These are phyloP conservation scores for Chaitophorus viminalis DNA, from an alignment of 2,888 invertebrate species.

Conservation along the genomic window DNA sequence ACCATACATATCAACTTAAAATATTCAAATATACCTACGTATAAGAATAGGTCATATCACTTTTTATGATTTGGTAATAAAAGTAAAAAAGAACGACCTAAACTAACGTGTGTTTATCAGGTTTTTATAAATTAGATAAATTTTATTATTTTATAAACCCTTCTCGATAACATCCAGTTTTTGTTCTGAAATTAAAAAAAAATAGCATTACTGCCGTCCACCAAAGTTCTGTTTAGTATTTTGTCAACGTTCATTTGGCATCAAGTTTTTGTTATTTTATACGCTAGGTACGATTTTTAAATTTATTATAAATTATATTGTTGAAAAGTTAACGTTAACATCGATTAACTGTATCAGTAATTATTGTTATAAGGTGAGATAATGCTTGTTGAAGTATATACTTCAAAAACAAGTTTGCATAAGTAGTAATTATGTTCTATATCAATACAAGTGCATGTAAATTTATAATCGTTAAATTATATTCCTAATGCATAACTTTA, in stretches of 20 bases:
- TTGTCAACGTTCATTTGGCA: background rate
- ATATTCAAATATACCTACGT: background rate
- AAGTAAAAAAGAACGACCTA: background rate
- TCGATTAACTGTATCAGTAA: background rate
- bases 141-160: background rate
- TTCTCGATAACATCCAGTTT: slow-evolving; percentile 13
- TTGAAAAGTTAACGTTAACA: background rate
- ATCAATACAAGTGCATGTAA: background rate
- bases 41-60: background rate
- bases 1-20: background rate
- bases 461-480: background rate
- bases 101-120: background rate
- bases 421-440: background rate
- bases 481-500: background rate
- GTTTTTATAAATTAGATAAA: background rate
- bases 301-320: background rate
- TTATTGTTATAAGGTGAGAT: slow-evolving; percentile 4
- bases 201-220: background rate
- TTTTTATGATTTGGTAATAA: background rate
- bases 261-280: background rate
- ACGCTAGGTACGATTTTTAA: background rate
- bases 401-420: background rate
- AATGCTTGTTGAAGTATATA: slow-evolving; percentile 44
- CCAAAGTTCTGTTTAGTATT: background rate
- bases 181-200: background rate